A percentile compares a stretch with the other conserved stretches of the same genome.
phyloP scores from a whole-genome alignment of 1,140 invertebrate genomes.

The Caenorhabditis inopinata region DNA sequence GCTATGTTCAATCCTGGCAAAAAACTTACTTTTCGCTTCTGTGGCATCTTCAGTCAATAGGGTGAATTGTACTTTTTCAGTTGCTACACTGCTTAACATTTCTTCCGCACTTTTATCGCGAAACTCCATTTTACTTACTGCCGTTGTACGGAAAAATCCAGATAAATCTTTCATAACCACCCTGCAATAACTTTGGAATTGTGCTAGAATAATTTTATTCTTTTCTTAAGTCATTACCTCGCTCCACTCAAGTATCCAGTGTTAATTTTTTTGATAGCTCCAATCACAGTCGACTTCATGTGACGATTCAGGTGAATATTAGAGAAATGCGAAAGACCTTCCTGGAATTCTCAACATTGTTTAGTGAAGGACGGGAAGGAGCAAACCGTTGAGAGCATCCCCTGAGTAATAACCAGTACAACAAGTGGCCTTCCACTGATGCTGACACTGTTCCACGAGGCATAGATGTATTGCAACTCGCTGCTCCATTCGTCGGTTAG shows the following conservation, averaged over 20 bases:
- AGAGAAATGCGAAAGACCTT: slow-evolving; percentile 41
- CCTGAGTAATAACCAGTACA: slow-evolving; percentile 81
- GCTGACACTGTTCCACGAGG: slow-evolving; percentile 81
- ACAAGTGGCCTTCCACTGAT: slow-evolving; percentile 85
- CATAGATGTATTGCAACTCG: slow-evolving; percentile 92
- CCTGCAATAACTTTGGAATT: slow-evolving; percentile 46
- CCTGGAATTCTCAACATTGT: slow-evolving; percentile 2
- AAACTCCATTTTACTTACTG: slow-evolving; percentile 65
- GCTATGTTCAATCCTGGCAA: too few species aligned
- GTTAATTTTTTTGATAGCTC: slow-evolving; percentile 95
- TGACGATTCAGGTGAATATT: slow-evolving; percentile 50
- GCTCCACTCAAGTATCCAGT: slow-evolving; percentile 98
- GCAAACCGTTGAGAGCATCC: slow-evolving; percentile 73
- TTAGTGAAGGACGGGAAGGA: neutral
- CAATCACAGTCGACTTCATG: slow-evolving; percentile 79
- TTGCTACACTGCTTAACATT: slow-evolving; percentile 25
- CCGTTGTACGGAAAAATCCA: slow-evolving; percentile 65
- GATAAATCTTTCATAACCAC: slow-evolving; percentile 66
- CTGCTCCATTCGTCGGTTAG: slow-evolving; percentile 95
- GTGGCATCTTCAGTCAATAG: slow-evolving; percentile 40
- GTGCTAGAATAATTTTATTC: neutral
- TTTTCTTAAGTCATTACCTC: slow-evolving; percentile 67
- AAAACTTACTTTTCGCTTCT: slow-evolving; percentile 23
- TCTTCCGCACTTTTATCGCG: slow-evolving; percentile 56
- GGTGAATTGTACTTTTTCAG: slow-evolving; percentile 39